Evolutionary conservation across 2,888 invertebrate species (phyloP), one percentile per base, ranked within the genome.

Genomic region (Limnephilus auricula): DNA sequence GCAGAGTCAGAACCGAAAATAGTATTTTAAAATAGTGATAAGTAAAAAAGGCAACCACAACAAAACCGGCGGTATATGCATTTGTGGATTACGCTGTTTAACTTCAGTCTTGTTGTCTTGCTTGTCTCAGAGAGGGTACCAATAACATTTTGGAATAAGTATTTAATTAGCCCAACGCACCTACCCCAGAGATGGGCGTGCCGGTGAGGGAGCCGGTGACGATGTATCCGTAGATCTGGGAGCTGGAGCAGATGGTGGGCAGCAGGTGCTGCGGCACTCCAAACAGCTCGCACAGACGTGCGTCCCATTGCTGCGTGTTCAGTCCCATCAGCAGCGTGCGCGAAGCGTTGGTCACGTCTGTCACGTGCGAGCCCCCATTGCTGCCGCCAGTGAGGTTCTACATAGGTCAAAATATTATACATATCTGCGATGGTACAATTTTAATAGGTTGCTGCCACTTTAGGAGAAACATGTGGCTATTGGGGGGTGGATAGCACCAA

Each of bases 261-360:
- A 99, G 95, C 93, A 99, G 97, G 93, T 96, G 95, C 94, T 96
- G 95, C 10, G 99, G 98, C 94, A 99, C 97, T 93, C 97, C 97
- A 95, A 99, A 99, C 94, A 99, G 99, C 90, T 97, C 96, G 94
- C 99, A 97, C 50, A 99, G 95, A 92, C 97, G 96, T n/a, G 97
- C 96, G 95, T 99, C 99, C 99, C 99, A 99, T 94, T 98, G 96
- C 50, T 98, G 95, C n/a, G 97, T 97, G 93, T 97, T 97, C 89
- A 99, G 96, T 94, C 99, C 99, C 99, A 99, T 99, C 0, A 99
- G 96, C 96, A 99, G 98, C 10, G 99, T 99, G 93, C 99, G 97
- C 50, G 99, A 99, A 18, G 99, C 99, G 95, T 99, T 99, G 65
- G 99, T 99, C 0, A 99, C 99, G 95, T 99, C 99, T 0, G 99